Evolutionary conservation across 2,797 vertebrate genomes (phyloP).

Genomic region (Molossus alvarezi): DNA sequence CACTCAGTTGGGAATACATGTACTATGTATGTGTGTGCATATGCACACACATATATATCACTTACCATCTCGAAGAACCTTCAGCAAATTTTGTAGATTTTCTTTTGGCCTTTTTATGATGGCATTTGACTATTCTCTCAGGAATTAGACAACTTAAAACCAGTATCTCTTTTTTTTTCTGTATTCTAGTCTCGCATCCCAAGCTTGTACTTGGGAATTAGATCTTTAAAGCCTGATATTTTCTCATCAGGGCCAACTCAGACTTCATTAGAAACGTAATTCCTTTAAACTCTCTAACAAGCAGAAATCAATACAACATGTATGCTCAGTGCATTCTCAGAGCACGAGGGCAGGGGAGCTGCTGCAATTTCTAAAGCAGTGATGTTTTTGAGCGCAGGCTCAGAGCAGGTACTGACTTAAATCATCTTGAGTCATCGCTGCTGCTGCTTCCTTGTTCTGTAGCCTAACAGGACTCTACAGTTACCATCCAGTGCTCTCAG

Average conservation of each 20-base stretch:
- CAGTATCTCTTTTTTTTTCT: background rate
- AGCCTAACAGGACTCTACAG: background rate
- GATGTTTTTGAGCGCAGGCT: background rate
- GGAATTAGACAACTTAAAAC: background rate
- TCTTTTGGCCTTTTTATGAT: conserved; percentile 6
- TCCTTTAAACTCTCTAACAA: background rate
- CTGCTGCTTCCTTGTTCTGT: background rate
- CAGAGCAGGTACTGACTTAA: background rate
- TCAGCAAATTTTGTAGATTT: conserved; percentile 26
- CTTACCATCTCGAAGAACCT: background rate
- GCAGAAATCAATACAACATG: background rate
- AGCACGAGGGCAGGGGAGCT: background rate
- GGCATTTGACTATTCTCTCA: background rate
- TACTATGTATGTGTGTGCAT: background rate
- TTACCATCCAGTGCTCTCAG: background rate
- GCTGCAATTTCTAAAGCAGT: background rate
- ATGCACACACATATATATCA: background rate
- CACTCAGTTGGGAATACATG: background rate
- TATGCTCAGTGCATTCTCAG: background rate
- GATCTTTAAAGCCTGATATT: background rate
- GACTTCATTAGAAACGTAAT: conserved; percentile 35
- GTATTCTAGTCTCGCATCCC: conserved; percentile 5
- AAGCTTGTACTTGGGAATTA: background rate
- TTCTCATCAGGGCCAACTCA: background rate
- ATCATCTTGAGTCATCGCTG: background rate